Evolutionary conservation across 2,113 vertebrate genomes (phyloP), one percentile per base, ranked within the genome.

Genomic region (Ictidomys tridecemlineatus): DNA sequence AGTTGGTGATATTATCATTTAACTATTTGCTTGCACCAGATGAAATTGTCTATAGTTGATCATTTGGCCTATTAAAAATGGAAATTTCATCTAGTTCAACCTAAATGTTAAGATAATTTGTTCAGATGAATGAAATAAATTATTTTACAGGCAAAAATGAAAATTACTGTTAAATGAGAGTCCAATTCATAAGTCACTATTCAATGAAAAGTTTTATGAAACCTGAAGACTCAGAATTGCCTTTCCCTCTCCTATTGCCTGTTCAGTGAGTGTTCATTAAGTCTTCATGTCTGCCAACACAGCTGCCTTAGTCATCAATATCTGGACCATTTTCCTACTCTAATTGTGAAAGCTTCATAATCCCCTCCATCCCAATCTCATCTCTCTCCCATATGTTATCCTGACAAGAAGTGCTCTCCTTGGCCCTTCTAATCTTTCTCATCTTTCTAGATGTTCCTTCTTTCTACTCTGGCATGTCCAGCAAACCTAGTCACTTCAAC

Each of bases 91-190:
- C 58, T 85, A 69, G 14, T 94, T 73, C 67, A 63, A 82, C 37
- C 77, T 78, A 69, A 45, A 84, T 65, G 67, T 89, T 93, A 93
- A 89, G 61, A 77, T 76, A 7, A 80, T 24, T 93, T 61, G 30
- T 78, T 24, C 8, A 89, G 85, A 78, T 51, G 18, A 93, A 72
- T 13, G 34, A 78, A 82, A 92, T 16, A 4, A 63, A 65, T 77
- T 58, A 20, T 86, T 80, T 89, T 85, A 56, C n/a, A 72, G 14
- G 45, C 22, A 18, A 95, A 74, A 96, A 89, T 85, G 20, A 45
- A 91, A 70, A 63, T 70, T 42, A 32, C 42, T 91, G 2, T 79
- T 53, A 61, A 89, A 91, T 11, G 14, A 91, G 48, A 13, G 34
- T 0, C 3, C 39, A 89, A 76, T 14, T 74, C 24, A 78, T 28